Conservation (phyloP, 2,113 vertebrate genomes). For the Chrysochloris asiatica region DNA sequence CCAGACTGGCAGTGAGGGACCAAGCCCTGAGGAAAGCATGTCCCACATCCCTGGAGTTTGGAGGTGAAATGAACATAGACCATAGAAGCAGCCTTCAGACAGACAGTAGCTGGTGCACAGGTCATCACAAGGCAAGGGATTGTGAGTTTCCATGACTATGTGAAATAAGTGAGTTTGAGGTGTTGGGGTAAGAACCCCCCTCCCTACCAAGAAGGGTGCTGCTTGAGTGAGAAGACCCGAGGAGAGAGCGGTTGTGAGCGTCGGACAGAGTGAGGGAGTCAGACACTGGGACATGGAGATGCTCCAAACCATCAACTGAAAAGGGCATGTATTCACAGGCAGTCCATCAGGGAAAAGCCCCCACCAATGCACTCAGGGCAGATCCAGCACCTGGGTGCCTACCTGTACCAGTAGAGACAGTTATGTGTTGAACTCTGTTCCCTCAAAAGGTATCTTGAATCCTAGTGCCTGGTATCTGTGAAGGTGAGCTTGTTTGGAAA, state of each 20-base stretch:
- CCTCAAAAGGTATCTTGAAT: not conserved
- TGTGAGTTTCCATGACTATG: not conserved
- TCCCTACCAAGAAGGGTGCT: not conserved
- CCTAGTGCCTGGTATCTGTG: not conserved
- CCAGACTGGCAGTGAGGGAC: not conserved
- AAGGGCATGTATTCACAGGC: not conserved
- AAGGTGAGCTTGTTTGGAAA: not conserved
- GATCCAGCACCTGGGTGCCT: no score
- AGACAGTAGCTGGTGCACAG: not conserved
- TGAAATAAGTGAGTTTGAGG: not conserved
- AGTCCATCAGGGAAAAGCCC: not conserved
- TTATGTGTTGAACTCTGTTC: not conserved
- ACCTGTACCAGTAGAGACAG: accelerated
- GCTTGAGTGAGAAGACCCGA: not conserved
- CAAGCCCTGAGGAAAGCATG: not conserved
- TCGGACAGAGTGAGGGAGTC: accelerated
- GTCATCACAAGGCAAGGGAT: not conserved
- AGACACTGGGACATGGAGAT: not conserved
- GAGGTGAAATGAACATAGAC: not conserved
- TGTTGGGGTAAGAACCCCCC: accelerated
- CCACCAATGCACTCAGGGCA: accelerated
- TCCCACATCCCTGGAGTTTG: not conserved
- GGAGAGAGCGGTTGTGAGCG: not conserved
- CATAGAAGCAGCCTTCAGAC: not conserved
- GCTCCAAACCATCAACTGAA: not conserved